phyloP scores from a whole-genome alignment of 2,797 vertebrate genomes.

The Notolabrus celidotus region DNA sequence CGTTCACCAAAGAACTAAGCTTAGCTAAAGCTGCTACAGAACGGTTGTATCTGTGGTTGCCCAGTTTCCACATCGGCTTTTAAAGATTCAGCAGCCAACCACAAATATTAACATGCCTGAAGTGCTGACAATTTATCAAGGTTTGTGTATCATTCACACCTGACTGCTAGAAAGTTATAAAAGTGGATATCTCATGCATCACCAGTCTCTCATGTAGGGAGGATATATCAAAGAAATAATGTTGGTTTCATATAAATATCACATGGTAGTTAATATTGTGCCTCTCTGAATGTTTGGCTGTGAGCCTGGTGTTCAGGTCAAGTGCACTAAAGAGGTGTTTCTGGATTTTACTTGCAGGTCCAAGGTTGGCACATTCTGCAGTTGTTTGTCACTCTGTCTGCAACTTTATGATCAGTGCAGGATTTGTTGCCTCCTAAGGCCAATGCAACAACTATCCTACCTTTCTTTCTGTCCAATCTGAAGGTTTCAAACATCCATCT shows the following conservation, averaged over 20 bases:
- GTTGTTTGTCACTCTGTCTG: not conserved
- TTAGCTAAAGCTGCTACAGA: conserved; percentile 15
- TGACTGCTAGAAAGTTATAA: too few relatives aligned
- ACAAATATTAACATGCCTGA: conserved; percentile 15
- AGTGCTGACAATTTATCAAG: too few relatives aligned
- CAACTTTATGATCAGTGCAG: not conserved
- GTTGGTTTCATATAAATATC: too few relatives aligned
- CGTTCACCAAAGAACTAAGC: conserved; percentile 3
- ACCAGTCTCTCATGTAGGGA: too few relatives aligned
- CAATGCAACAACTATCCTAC: too few relatives aligned
- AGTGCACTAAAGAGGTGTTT: too few relatives aligned
- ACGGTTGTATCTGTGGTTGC: conserved; percentile 20
- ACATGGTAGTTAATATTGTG: not conserved
- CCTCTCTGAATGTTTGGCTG: not conserved
- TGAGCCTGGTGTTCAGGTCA: not conserved
- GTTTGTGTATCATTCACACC: too few relatives aligned
- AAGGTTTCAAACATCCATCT: too few relatives aligned
- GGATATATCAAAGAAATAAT: too few relatives aligned
- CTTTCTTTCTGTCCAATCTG: too few relatives aligned
- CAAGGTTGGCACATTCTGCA: too few relatives aligned
- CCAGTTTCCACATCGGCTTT: conserved; percentile 12
- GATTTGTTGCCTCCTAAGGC: not conserved
- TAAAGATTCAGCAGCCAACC: conserved; percentile 19
- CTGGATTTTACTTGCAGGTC: not conserved
- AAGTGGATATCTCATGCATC: too few relatives aligned